A percentile compares a stretch with the other conserved stretches of the same genome.
These are phyloP conservation scores for Drosophila phalerata DNA, from an alignment of 2,888 invertebrate genomes.

Conservation along the genomic window DNA sequence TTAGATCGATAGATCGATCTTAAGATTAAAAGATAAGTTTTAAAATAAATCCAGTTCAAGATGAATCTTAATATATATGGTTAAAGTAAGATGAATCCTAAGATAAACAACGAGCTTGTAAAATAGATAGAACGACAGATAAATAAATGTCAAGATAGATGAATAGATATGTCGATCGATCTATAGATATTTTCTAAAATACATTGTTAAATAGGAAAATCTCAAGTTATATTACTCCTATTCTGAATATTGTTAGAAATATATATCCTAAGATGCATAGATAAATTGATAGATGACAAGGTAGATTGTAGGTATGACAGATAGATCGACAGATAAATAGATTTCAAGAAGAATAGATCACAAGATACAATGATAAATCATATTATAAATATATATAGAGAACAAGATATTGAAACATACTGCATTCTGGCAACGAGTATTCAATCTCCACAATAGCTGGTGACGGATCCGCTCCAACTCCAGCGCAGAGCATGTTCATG, in stretches of 20 bases:
- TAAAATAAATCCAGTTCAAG: not conserved
- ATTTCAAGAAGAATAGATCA: too few species aligned
- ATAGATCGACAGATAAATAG: too few species aligned
- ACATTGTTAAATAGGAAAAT: too few species aligned
- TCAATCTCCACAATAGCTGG: constrained; percentile 93
- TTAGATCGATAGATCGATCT: not conserved
- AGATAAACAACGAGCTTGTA: too few species aligned
- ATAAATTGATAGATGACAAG: too few species aligned
- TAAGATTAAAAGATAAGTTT: not conserved
- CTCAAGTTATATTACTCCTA: too few species aligned
- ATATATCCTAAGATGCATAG: too few species aligned
- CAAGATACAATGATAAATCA: not conserved
- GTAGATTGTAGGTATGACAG: too few species aligned
- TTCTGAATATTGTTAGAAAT: too few species aligned
- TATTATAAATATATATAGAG: not conserved
- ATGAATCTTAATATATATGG: not conserved
- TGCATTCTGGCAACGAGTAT: constrained; percentile 92
- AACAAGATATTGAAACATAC: constrained; percentile 86
- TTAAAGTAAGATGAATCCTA: not conserved
- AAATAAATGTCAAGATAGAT: not conserved
- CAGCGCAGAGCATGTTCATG: constrained; percentile 88
- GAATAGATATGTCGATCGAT: not conserved
- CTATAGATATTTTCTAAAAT: not conserved
- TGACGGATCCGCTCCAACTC: constrained; percentile 86
- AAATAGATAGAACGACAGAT: not conserved